Evolutionary conservation across 1,140 invertebrate species (phyloP).

Genomic region (Sitobion miscanthi): DNA sequence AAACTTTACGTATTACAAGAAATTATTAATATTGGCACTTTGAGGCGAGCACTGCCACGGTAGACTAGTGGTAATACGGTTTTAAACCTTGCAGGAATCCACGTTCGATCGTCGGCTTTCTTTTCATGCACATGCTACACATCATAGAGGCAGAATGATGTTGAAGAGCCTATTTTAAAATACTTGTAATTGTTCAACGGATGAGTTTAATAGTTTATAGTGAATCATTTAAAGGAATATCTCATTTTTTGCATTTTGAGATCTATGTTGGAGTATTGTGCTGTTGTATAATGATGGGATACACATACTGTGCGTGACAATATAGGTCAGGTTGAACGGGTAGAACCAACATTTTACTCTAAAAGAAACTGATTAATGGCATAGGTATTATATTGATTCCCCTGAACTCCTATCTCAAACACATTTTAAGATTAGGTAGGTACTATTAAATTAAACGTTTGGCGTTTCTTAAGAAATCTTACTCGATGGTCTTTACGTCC

Average conservation of each 20-base stretch:
- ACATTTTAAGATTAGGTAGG: too few relatives aligned
- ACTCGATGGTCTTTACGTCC: too few relatives aligned
- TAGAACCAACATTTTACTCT: too few relatives aligned
- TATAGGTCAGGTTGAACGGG: too few relatives aligned
- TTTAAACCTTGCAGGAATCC: neutral
- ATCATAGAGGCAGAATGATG: neutral
- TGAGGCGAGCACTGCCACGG: neutral
- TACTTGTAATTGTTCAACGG: neutral
- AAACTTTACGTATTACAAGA: too few relatives aligned
- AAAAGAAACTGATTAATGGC: too few relatives aligned
- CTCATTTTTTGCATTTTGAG: neutral
- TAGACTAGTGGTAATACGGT: neutral
- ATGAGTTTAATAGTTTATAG: neutral
- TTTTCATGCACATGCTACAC: neutral
- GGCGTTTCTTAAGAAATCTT: too few relatives aligned
- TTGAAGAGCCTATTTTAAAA: neutral
- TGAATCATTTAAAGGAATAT: neutral
- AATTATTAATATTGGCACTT: neutral
- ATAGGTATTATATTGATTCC: too few relatives aligned
- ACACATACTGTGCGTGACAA: too few relatives aligned
- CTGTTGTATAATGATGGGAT: too few relatives aligned
- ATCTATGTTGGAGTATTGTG: neutral
- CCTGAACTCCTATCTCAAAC: too few relatives aligned
- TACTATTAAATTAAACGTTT: too few relatives aligned
- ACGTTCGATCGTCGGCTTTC: neutral